A percentile compares a stretch with the other conserved stretches of the same genome.
These are phyloP conservation scores for Rhopalosiphum nymphaeae DNA, from an alignment of 2,888 invertebrate species.

Conservation along the genomic window DNA sequence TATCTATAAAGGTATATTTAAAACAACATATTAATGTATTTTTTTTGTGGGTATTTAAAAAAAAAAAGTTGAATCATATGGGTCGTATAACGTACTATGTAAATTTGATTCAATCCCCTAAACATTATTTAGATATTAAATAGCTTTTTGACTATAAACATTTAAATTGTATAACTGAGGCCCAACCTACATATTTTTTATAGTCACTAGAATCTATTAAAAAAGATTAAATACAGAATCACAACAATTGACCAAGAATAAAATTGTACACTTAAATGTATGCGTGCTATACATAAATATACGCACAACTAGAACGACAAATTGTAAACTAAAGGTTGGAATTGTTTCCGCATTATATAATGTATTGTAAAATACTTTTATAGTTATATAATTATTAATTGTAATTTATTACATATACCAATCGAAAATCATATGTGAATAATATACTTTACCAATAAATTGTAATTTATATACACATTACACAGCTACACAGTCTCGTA, in stretches of 20 bases:
- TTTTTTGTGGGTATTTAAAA: background rate
- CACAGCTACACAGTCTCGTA: background rate
- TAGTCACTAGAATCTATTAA: background rate
- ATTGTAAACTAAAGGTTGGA: background rate
- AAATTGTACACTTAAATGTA: background rate
- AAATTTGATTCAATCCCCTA: background rate
- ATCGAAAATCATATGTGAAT: background rate
- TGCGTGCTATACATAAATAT: background rate
- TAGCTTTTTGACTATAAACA: background rate
- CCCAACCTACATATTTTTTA: background rate
- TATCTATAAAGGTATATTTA: background rate
- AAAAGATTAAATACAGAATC: background rate
- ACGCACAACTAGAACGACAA: background rate
- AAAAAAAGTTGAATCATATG: background rate
- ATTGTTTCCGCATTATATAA: background rate
- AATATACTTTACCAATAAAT: background rate
- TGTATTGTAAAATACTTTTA: background rate
- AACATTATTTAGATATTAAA: background rate
- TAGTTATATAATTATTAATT: background rate
- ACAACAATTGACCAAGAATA: background rate
- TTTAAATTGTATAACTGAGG: background rate
- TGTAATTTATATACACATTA: background rate
- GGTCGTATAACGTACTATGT: background rate
- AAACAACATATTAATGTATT: too few species aligned
- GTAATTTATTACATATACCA: background rate